Evolutionary conservation across 1,140 invertebrate species (phyloP).

Genomic region (Drosophila tristis): DNA sequence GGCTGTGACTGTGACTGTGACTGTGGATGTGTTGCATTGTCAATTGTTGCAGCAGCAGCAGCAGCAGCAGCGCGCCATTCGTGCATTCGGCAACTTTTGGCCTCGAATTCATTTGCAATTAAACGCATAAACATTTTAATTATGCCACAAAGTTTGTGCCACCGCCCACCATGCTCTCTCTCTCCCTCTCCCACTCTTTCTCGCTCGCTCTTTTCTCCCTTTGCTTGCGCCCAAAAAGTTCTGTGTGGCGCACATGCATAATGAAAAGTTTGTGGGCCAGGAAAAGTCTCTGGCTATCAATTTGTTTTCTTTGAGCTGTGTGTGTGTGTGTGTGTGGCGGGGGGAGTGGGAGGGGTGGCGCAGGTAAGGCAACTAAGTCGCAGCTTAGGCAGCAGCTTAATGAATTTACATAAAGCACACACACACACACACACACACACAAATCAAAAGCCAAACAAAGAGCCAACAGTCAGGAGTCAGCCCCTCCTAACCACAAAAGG

Average conservation of each 20-base stretch:
- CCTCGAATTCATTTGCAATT: conserved; percentile 56
- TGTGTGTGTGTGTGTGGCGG: neutral
- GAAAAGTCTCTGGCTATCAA: conserved; percentile 55
- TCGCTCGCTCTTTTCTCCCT: neutral
- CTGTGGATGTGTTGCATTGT: neutral
- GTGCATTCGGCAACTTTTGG: conserved; percentile 20
- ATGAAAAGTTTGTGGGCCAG: conserved; percentile 51
- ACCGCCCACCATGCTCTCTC: neutral
- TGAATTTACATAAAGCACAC: conserved; percentile 41
- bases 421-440: neutral
- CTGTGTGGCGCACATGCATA: conserved; percentile 53
- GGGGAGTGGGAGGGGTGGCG: neutral
- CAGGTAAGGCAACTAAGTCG: conserved; percentile 33
- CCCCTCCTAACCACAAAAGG: conserved; percentile 19
- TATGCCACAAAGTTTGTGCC: conserved; percentile 43
- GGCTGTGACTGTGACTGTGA: neutral
- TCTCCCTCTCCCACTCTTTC: neutral
- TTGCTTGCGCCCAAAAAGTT: conserved; percentile 46
- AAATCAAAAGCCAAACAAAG: conserved; percentile 44
- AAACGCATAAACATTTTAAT: conserved; percentile 62
- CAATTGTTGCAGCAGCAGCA: too few relatives aligned
- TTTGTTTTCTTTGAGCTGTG: conserved; percentile 39
- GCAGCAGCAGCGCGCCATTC: too few relatives aligned
- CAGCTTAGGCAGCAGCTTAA: conserved; percentile 44
- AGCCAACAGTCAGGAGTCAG: neutral